A percentile compares a stretch with the other conserved stretches of the same genome.
Conservation (phyloP, 1,140 invertebrate species). For the Rhizoglyphus robini region DNA sequence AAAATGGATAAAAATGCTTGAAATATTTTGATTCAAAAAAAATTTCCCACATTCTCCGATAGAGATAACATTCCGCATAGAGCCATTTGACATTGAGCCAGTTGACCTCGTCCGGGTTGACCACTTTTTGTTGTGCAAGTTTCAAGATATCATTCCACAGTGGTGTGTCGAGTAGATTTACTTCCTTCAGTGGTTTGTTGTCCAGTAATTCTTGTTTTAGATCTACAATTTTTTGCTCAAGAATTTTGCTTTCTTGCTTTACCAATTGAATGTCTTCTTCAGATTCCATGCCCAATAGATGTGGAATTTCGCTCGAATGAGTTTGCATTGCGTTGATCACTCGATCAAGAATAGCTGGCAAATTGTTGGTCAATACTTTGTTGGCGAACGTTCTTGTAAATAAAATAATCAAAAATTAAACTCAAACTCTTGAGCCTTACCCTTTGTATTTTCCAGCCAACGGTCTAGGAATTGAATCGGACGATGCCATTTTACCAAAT, state of each 20-base stretch:
- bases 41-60: constrained; percentile 62
- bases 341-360: constrained; percentile 78
- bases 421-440: too few relatives aligned
- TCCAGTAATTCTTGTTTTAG: constrained; percentile 82
- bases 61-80: constrained; percentile 83
- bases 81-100: constrained; percentile 76
- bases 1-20: constrained; percentile 57
- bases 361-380: constrained; percentile 61
- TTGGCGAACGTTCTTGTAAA: constrained; percentile 65
- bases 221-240: constrained; percentile 63
- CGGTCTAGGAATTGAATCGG: background rate
- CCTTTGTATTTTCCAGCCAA: constrained; percentile 23
- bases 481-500: background rate
- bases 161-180: constrained; percentile 38
- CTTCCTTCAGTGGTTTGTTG: constrained; percentile 56
- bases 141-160: constrained; percentile 48
- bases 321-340: constrained; percentile 75
- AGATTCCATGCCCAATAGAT: too few relatives aligned
- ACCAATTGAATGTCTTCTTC: constrained; percentile 30
- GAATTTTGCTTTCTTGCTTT: constrained; percentile 54
- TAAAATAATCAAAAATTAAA: background rate
- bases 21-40: constrained; percentile 49
- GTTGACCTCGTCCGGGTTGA: constrained; percentile 34
- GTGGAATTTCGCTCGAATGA: too few relatives aligned
- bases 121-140: constrained; percentile 30